phyloP scores from a whole-genome alignment of 2,113 vertebrate species.

The Oncorhynchus mykiss region DNA sequence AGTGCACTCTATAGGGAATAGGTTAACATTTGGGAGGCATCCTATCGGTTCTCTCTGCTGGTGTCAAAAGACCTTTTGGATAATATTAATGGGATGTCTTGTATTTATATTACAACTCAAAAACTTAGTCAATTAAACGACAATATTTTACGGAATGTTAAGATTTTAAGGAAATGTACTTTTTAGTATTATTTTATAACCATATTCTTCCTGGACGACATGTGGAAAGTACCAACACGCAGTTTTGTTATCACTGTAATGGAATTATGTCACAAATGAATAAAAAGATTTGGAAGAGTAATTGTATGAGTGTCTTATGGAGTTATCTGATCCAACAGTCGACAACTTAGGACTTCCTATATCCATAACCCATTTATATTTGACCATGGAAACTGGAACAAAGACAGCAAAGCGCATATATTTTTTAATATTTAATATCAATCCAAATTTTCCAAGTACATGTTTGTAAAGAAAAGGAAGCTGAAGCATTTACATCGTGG shows the following conservation, averaged over 20 bases:
- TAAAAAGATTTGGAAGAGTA: conserved; percentile 70
- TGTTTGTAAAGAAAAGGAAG: not conserved
- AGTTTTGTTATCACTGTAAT: conserved; percentile 60
- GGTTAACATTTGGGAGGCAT: too few species aligned
- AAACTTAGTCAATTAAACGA: conserved; percentile 59
- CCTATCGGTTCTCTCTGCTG: conserved; percentile 18
- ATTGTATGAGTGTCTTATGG: not conserved
- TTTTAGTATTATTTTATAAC: conserved; percentile 66
- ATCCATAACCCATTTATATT: too few species aligned
- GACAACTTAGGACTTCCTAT: too few species aligned
- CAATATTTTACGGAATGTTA: conserved; percentile 70
- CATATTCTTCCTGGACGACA: conserved; percentile 52
- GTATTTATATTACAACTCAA: conserved; percentile 69
- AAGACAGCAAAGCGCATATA: too few species aligned
- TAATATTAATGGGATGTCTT: conserved; percentile 61
- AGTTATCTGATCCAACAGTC: too few species aligned
- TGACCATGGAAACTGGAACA: not conserved
- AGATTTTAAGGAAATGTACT: conserved; percentile 49
- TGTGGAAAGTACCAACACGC: conserved; percentile 38
- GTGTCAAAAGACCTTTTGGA: conserved; percentile 56
- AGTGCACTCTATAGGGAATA: too few species aligned
- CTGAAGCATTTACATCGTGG: not conserved
- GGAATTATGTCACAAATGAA: conserved; percentile 61
- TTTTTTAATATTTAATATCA: too few species aligned
- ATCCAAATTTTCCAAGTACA: not conserved